These are phyloP conservation scores for honey bee (Apis mellifera) DNA, from an alignment of 1,140 invertebrate genomes.

Conservation along the genomic window DNA sequence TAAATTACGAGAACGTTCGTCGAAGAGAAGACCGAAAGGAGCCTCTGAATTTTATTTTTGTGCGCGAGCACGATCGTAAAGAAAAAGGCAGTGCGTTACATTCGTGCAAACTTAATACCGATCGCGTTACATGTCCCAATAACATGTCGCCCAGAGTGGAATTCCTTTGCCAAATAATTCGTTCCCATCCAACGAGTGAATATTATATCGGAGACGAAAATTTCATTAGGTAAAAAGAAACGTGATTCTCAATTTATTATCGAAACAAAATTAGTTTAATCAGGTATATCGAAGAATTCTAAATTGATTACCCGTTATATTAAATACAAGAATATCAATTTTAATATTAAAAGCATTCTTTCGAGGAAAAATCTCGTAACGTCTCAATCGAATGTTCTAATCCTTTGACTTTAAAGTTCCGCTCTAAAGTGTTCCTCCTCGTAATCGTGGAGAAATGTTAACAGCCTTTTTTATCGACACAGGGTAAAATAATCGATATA, in stretches of 20 bases:
- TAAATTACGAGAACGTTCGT: slow-evolving; percentile 1
- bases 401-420: too few relatives aligned
- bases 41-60: neutral
- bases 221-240: neutral
- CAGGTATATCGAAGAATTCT: too few relatives aligned
- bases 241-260: neutral
- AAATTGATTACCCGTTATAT: too few relatives aligned
- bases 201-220: neutral
- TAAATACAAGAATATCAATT: too few relatives aligned
- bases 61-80: neutral
- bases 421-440: too few relatives aligned
- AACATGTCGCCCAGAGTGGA: slow-evolving; percentile 33
- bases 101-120: slow-evolving; percentile 46
- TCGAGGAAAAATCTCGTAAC: too few relatives aligned
- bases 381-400: too few relatives aligned
- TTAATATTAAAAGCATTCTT: too few relatives aligned
- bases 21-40: neutral
- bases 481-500: too few relatives aligned
- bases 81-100: slow-evolving; percentile 32
- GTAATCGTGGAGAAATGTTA: too few relatives aligned
- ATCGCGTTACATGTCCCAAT: slow-evolving; percentile 55
- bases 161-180: slow-evolving; percentile 46
- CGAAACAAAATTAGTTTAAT: neutral
- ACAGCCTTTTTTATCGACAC: too few relatives aligned
- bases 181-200: neutral